Base-by-base conservation (phyloP, 2,113 vertebrate species). In the Lophius piscatorius region DNA sequence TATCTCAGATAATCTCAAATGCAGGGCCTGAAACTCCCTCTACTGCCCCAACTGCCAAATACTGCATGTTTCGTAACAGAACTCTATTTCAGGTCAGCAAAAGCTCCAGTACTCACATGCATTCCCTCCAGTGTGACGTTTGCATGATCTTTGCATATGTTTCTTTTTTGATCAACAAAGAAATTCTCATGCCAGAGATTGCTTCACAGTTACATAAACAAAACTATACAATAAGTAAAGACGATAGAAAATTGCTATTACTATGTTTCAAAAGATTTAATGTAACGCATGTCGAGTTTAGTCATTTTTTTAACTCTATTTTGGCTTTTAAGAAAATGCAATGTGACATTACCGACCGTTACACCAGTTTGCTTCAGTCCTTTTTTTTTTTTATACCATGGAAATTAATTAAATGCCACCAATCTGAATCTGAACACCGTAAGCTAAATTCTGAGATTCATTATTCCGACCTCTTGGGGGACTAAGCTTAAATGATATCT, bases 321-420 rank as follows among this genome's bases (percentile, higher is more conserved):
- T 17, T 36, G 11, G 54, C 23, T 60, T 70, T 42, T 60, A 71
- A 44, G 56, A 66, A 69, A 62, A 49, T 50, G 46, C 39, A 20
- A 9, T 62, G 36, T 75, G 67, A 72, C 63, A 72, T 69, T 69
- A 38, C 29, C 45, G 23, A 64, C 59, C 56, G 63, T 63, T 65
- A 31, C 56, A 61, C 28, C 34, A 55, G 14, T 66, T 58, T 52
- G 44, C 46, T 56, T 49, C 42, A 10, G 5, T 60, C 36, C 39
- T 56, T 31, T 68, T 79, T 69, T n/a, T n/a, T n/a, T n/a, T n/a
- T n/a, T n/a, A n/a, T n/a, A 66, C 56, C 38, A 45, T 40, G 47
- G 26, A 70, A 80, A 77, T 76, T 61, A 71, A 69, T 75, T 69
- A 72, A 80, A 63, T 29, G 33, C 29, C 8, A 49, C 61, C 64